phyloP scores from a whole-genome alignment of 2,888 invertebrate species.

The Apomyelois bistriatella region DNA sequence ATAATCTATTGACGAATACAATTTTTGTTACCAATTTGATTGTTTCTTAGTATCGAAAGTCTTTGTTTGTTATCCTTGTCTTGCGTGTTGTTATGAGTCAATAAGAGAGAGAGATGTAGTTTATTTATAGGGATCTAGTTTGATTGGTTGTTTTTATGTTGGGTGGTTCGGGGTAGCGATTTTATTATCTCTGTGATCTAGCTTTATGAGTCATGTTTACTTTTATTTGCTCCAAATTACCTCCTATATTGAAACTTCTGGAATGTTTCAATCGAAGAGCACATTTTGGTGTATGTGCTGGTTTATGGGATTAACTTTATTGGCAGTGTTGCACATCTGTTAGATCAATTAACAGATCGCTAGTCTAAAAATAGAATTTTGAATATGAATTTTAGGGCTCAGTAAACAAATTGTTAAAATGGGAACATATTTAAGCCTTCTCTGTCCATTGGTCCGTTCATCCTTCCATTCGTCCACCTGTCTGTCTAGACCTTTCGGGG shows the following conservation, averaged over 20 bases:
- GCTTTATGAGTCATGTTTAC: constrained; percentile 62
- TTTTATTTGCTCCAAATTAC: constrained; percentile 39
- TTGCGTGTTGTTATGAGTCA: constrained; percentile 11
- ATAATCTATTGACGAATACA: constrained; percentile 39
- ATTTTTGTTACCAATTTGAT: constrained; percentile 49
- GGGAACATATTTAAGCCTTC: too few relatives aligned
- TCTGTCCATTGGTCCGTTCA: too few relatives aligned
- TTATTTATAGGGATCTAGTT: constrained; percentile 42
- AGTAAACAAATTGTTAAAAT: too few relatives aligned
- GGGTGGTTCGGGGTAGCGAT: constrained; percentile 37
- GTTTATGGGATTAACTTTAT: too few relatives aligned
- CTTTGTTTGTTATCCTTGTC: constrained; percentile 32
- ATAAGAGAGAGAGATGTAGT: constrained; percentile 41
- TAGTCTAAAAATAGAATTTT: too few relatives aligned
- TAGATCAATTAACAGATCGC: too few relatives aligned
- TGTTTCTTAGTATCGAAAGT: constrained; percentile 46
- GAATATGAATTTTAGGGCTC: too few relatives aligned
- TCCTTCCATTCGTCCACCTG: too few relatives aligned
- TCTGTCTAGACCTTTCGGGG: too few relatives aligned
- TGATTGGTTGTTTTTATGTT: constrained; percentile 50
- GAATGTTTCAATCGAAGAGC: neutral
- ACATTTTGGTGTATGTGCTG: too few relatives aligned
- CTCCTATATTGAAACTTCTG: constrained; percentile 46
- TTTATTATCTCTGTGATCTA: constrained; percentile 61
- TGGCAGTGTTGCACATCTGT: too few relatives aligned